Percentiles rank a stretch among this genome's conserved stretches.
phyloP scores from a whole-genome alignment of 30 jellyfish, hydroid and myxozoan species.

The Pelagia noctiluca region DNA sequence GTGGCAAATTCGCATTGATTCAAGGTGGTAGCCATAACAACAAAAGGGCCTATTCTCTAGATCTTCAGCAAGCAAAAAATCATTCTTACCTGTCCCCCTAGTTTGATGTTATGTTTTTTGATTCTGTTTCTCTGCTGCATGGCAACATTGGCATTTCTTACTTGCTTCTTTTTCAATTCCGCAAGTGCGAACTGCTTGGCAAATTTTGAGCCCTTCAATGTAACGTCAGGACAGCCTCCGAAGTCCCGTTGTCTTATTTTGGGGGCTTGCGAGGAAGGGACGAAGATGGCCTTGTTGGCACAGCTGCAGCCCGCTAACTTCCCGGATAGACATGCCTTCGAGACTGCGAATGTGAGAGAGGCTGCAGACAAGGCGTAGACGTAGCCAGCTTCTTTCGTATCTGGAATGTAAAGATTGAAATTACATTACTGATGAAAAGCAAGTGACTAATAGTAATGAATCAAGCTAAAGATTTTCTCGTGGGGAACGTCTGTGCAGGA shows the following conservation, averaged over 20 bases:
- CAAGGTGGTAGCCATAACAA: too few relatives aligned
- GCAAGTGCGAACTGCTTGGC: conserved; percentile 77
- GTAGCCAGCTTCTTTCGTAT: conserved; percentile 90
- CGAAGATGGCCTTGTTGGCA: conserved; percentile 68
- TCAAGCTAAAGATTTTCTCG: too few relatives aligned
- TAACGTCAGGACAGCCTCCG: conserved; percentile 85
- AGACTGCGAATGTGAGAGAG: conserved; percentile 78
- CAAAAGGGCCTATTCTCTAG: background rate
- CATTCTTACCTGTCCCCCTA: conserved; percentile 85
- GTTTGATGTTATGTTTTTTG: conserved; percentile 79
- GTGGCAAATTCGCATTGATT: too few relatives aligned
- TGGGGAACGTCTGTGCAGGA: too few relatives aligned
- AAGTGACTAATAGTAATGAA: too few relatives aligned
- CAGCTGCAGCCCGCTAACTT: conserved; percentile 86
- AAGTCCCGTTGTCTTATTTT: conserved; percentile 62
- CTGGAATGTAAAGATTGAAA: conserved; percentile 42
- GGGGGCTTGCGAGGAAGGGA: conserved; percentile 57
- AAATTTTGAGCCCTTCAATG: conserved; percentile 67
- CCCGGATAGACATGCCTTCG: conserved; percentile 92
- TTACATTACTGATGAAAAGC: too few relatives aligned
- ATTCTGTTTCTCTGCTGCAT: conserved; percentile 62
- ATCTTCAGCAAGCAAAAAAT: background rate
- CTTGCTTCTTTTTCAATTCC: conserved; percentile 75
- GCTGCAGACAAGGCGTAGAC: conserved; percentile 92
- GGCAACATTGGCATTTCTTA: conserved; percentile 26